Base-by-base conservation (phyloP, 2,888 invertebrate genomes). In the Druceiella hillmani region DNA sequence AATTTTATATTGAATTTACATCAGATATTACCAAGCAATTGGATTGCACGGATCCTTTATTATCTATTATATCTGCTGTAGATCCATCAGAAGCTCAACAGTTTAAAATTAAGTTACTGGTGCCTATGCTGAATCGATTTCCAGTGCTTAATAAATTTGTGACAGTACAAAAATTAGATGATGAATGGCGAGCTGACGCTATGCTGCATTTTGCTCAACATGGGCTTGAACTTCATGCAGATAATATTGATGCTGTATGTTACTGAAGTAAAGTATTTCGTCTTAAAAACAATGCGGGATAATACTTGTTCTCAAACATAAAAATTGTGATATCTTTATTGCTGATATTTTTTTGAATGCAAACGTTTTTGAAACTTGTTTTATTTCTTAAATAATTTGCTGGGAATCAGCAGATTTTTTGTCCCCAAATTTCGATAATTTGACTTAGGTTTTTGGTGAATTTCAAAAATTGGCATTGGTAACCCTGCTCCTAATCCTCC, bases 61-160 rank as follows among this genome's bases (percentile, higher is more conserved):
- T 34, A 27, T 25, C 25, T 17, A 11, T 36, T 30, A 22, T 30
- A 36, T 16, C 22, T 14, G 25, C 17, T 24, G 36, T 36, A n/a
- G 25, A 36, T 36, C 36, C 36, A n/a, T 24, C 14, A 20, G 36
- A 36, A 30, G 36, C 36, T 22, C 22, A 13, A 11, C 22, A 36
- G 31, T 30, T 29, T 10, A 30, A 30, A 30, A 13, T 36, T 25
- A 36, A 36, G 25, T 30, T 31, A n/a, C 30, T 34, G 14, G 10
- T 10, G 17, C 17, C 34, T n/a, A 9, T 34, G 15, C 11, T 30
- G 22, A 7, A 29, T 15, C 20, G 30, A 36, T 36, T 36, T 36
- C 36, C 29, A 16, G 11, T 30, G 13, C 30, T 36, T 29, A 31
- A 3, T 30, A 33, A 33, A 10, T 22, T 33, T 10, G 29, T 29